Evolutionary conservation across 2,113 vertebrate genomes (phyloP).

Genomic region (Tragelaphus scriptus): DNA sequence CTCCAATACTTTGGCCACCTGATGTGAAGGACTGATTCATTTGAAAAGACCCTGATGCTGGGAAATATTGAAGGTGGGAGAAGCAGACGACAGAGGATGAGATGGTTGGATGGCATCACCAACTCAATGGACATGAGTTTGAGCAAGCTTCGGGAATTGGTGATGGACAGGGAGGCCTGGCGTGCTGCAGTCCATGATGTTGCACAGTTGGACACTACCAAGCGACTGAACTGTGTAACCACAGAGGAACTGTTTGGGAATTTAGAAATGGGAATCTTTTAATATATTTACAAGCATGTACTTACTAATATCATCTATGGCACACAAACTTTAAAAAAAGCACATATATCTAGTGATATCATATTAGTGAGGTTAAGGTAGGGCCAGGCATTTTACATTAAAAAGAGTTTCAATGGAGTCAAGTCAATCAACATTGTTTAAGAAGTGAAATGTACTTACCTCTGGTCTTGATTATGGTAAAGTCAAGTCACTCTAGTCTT

Average conservation of each 20-base stretch:
- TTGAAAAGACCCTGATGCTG: not conserved
- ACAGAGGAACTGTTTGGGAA: not conserved
- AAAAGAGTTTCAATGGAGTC: not conserved
- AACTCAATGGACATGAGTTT: not conserved
- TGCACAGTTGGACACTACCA: not conserved
- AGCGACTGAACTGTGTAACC: not conserved
- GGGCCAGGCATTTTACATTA: not conserved
- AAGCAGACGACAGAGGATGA: not conserved
- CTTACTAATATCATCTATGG: not conserved
- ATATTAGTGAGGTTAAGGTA: not conserved
- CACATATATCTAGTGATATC: not conserved
- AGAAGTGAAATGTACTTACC: slow-evolving; percentile 30
- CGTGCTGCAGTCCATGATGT: not conserved
- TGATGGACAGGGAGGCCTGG: not conserved
- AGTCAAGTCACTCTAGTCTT: not conserved
- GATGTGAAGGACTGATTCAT: not conserved
- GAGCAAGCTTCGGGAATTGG: not conserved
- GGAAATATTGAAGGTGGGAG: not conserved
- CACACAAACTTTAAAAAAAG: not conserved
- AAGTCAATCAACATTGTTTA: not conserved
- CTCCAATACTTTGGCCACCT: not conserved
- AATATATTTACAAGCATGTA: not conserved
- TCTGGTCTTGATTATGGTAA: not conserved
- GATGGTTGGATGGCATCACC: not conserved
- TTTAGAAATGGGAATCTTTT: not conserved